Evolutionary conservation across 2,888 invertebrate species (phyloP).

Genomic region (Coleophora deauratella): DNA sequence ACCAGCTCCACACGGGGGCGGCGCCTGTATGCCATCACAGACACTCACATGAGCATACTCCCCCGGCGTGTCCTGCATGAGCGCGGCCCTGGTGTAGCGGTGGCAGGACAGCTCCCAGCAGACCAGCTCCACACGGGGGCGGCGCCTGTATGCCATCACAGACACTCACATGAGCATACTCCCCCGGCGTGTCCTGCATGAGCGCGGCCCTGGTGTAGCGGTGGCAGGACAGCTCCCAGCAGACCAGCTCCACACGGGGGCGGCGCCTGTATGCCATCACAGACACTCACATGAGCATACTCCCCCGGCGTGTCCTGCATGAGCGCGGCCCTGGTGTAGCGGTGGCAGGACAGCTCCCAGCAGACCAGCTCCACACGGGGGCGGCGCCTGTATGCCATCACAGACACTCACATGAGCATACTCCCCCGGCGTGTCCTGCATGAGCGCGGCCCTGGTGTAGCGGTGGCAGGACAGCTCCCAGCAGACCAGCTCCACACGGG

Average conservation of each 20-base stretch:
- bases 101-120: too few species aligned
- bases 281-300: slow-evolving; percentile 26
- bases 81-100: background rate
- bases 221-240: too few species aligned
- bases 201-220: too few species aligned
- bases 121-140: too few species aligned
- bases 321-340: background rate
- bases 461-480: background rate
- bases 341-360: background rate
- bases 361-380: background rate
- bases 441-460: background rate
- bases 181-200: too few species aligned
- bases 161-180: slow-evolving; percentile 28
- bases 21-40: too few species aligned
- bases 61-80: too few species aligned
- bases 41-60: slow-evolving; percentile 28
- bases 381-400: too few species aligned
- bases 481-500: background rate
- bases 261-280: too few species aligned
- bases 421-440: background rate
- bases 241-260: too few species aligned
- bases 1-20: too few species aligned
- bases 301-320: background rate
- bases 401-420: slow-evolving; percentile 26
- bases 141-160: too few species aligned